phyloP scores from a whole-genome alignment of 2,888 invertebrate species.

The Lithosia quadra region DNA sequence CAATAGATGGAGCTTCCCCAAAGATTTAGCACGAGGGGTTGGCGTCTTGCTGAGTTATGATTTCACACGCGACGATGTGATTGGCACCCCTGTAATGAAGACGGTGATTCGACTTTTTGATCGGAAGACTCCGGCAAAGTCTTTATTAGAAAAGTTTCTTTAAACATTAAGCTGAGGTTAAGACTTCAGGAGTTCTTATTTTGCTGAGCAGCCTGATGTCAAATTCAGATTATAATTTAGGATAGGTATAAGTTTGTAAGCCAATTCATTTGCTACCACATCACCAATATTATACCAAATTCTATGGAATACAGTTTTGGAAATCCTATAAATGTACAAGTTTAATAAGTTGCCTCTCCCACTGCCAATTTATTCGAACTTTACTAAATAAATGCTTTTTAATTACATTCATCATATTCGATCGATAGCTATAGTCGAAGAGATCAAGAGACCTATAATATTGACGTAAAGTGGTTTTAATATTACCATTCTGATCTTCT shows the following conservation, averaged over 20 bases:
- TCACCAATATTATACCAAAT: background rate
- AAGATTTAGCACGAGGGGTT: constrained; percentile 82
- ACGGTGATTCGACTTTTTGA: constrained; percentile 71
- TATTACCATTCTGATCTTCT: background rate
- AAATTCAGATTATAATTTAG: background rate
- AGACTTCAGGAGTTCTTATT: constrained; percentile 11
- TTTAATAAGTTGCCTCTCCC: too few species aligned
- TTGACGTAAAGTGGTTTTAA: too few species aligned
- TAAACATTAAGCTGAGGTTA: constrained; percentile 35
- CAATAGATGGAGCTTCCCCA: constrained; percentile 83
- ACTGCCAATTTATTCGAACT: too few species aligned
- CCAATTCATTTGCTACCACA: background rate
- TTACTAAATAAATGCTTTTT: too few species aligned
- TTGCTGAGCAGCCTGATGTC: constrained; percentile 4
- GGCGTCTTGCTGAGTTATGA: constrained; percentile 85
- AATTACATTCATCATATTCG: too few species aligned
- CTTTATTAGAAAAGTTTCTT: constrained; percentile 52
- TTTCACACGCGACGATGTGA: constrained; percentile 81
- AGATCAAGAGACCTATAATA: too few species aligned
- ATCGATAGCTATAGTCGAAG: too few species aligned
- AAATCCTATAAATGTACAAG: too few species aligned
- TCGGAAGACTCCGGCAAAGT: constrained; percentile 32
- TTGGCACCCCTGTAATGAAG: constrained; percentile 80
- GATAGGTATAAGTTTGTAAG: background rate
- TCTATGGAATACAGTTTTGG: background rate